Base-by-base conservation (phyloP, 2,113 vertebrate genomes). In the Ia io region DNA sequence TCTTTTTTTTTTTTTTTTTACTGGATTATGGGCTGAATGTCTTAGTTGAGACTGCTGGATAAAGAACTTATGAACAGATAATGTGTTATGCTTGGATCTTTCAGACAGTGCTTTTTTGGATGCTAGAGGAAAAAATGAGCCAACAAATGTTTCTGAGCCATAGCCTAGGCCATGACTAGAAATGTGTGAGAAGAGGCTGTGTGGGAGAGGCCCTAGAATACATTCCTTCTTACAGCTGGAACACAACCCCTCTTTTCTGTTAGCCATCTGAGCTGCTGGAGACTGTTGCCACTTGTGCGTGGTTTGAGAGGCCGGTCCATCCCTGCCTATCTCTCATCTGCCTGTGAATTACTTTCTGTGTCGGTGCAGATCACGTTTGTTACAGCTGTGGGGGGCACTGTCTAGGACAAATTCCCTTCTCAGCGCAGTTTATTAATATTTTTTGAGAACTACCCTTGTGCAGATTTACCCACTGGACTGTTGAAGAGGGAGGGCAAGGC, bases 341-440 rank as follows among this genome's bases (percentile, higher is more conserved):
- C 85, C 92, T 16, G 78, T 96, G 95, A 97, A 96, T 97, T 65
- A 69, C n/a, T n/a, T 71, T 95, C 92, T 97, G 92, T 97, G 87
- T 95, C 22, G 0, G 82, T 53, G 65, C 82, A 63, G 83, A n/a
- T 88, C 82, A 71, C 17, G 4, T 87, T 95, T 44, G 71, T 59
- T 78, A 51, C 88, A 97, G 97, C 96, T 95, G 95, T 67, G 90
- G 71, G 76, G 87, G 25, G 5, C 71, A 14, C 49, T 69, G 59
- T 40, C 32, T 90, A 73, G 77, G 67, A 95, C 78, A 90, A n/a
- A 47, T 74, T 78, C 23, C 37, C 30, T 69, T 56, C 76, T 94
- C 82, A 56, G 47, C 71, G 94, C 47, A 30, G 4, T 74, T 89
- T 44, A 47, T 59, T 94, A 84, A 53, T 56, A 44, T 80, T 63